phyloP scores from a whole-genome alignment of 2,113 vertebrate species.

The Taxidea taxus region DNA sequence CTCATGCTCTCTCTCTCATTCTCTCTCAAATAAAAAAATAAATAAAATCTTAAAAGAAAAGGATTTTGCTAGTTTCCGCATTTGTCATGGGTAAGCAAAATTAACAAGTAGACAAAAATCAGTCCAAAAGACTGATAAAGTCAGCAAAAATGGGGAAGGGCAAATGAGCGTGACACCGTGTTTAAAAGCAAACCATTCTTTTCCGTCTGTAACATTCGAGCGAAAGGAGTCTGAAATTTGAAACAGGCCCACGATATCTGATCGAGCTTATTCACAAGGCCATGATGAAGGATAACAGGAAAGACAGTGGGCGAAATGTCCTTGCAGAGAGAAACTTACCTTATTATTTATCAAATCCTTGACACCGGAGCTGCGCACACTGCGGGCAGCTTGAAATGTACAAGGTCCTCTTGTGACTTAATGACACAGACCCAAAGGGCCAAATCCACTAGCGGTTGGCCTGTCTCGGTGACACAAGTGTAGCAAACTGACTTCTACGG shows the following conservation, averaged over 20 bases:
- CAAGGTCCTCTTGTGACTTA: background rate
- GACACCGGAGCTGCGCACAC: background rate
- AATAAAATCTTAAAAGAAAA: too few species aligned
- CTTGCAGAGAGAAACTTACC: background rate
- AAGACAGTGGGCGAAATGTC: background rate
- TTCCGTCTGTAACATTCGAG: background rate
- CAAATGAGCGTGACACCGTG: background rate
- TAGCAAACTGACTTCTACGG: background rate
- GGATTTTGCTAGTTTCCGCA: background rate
- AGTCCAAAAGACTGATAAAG: constrained; percentile 3
- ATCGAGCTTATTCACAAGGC: background rate
- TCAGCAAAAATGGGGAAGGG: background rate
- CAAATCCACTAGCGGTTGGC: background rate
- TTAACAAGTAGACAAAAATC: background rate
- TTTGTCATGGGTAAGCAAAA: background rate
- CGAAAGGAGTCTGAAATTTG: background rate
- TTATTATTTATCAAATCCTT: background rate
- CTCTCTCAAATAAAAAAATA: too few species aligned
- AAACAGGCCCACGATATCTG: background rate
- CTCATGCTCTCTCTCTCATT: too few species aligned
- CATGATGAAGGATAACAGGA: background rate
- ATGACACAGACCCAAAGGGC: background rate
- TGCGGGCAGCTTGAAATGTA: background rate
- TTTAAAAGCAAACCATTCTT: background rate
- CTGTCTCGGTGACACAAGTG: too few species aligned